Conservation (phyloP, 2,888 invertebrate genomes). For the Cheilosia impressa region DNA sequence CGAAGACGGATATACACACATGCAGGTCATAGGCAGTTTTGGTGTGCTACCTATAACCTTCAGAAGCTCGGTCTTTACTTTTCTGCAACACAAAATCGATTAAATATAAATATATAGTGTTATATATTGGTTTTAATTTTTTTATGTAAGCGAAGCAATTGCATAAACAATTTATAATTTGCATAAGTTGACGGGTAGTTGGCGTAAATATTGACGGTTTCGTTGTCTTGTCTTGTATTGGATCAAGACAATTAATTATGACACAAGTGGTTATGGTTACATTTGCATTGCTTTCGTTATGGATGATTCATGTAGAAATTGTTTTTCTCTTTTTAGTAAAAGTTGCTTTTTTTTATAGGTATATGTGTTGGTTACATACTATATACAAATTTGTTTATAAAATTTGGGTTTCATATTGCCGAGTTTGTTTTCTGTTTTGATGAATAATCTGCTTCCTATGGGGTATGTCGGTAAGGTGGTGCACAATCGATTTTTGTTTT, state of each 20-base stretch:
- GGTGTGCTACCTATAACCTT: constrained; percentile 30
- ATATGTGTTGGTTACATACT: too few species aligned
- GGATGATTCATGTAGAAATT: constrained; percentile 43
- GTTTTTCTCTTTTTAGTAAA: constrained; percentile 12
- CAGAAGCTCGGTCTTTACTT: neutral
- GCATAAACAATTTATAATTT: constrained; percentile 35
- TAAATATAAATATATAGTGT: neutral
- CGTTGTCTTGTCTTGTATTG: constrained; percentile 15
- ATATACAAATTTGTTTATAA: too few species aligned
- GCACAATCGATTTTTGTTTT: too few species aligned
- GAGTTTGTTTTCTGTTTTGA: too few species aligned
- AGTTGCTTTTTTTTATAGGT: constrained; percentile 3
- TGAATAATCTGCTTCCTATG: too few species aligned
- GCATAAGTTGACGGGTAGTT: constrained; percentile 28
- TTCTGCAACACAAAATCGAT: constrained; percentile 28
- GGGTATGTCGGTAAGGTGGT: too few species aligned
- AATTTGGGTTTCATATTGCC: too few species aligned
- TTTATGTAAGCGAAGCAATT: constrained; percentile 18
- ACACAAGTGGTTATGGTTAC: constrained; percentile 37
- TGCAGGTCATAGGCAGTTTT: constrained; percentile 11
- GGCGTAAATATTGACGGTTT: constrained; percentile 42
- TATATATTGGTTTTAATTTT: neutral
- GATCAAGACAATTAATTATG: constrained; percentile 45
- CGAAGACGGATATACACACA: constrained; percentile 23
- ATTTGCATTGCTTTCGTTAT: neutral